A percentile compares a stretch with the other conserved stretches of the same genome.
phyloP scores from a whole-genome alignment of 2,113 vertebrate species.

The Turnix velox region DNA sequence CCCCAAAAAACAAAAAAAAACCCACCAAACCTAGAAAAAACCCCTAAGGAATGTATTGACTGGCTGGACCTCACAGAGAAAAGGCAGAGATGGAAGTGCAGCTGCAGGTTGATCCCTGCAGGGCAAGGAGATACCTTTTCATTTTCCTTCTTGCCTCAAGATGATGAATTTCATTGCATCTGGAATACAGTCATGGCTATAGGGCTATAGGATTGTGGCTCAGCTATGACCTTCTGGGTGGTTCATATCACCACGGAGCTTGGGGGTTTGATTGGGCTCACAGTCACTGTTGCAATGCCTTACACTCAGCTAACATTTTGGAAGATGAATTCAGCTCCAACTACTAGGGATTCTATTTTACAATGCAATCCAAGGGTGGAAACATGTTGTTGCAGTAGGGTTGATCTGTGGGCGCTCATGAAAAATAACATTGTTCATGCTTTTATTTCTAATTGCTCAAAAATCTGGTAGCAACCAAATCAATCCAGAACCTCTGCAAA shows the following conservation, averaged over 20 bases:
- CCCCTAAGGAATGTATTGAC: not conserved
- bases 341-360: not conserved
- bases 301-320: not conserved
- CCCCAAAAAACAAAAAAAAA: not conserved
- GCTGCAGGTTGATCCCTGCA: slow-evolving; percentile 39
- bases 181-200: slow-evolving; percentile 19
- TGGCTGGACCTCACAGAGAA: slow-evolving; percentile 2
- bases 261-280: not conserved
- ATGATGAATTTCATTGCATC: slow-evolving; percentile 41
- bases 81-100: not conserved
- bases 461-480: not conserved
- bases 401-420: not conserved
- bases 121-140: slow-evolving; percentile 38
- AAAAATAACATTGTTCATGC: not conserved
- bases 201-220: not conserved
- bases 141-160: not conserved
- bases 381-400: not conserved
- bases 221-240: not conserved
- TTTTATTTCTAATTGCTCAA: not conserved
- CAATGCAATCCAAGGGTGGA: not conserved
- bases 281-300: not conserved
- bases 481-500: not conserved
- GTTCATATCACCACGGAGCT: not conserved
- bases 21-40: no score
- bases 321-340: not conserved